Base-by-base conservation (phyloP, 1,140 invertebrate genomes). In the Varroa destructor region DNA sequence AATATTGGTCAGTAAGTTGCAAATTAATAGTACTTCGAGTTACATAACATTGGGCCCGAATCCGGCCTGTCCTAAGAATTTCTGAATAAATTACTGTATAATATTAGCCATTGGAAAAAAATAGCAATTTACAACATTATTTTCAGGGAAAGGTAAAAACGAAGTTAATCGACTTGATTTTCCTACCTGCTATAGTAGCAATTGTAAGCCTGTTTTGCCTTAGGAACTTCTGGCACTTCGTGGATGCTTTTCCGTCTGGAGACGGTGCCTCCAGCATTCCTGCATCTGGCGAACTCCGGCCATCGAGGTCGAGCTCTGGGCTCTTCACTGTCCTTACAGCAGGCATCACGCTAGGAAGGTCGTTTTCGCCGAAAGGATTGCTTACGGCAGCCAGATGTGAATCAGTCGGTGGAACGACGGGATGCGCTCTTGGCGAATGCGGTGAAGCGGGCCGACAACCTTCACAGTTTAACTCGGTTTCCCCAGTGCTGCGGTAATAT, bases 291-390 rank as follows among this genome's bases (percentile, higher is more conserved):
- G 46, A 46, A 37, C 61, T 67, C 10, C 61, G 40, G 10, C 61
- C 61, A 40, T 67, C 61, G 40, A 67, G 61, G 46, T 67, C 61
- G 61, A 67, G 61, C 40, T 67, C 61, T 2, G 61, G 61, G 40
- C 61, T 67, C 46, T 67, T 67, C 36, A 67, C 61, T 2, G 61
- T 40, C 46, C 40, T 67, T 2, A 67, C 61, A 8, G 46, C 46
- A 12, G 61, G 61, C 61, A 67, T 67, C 36, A 46, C 46, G 46
- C 46, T 8, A 51, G 46, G 46, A 8, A 51, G 14, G 14, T 67
- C 61, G 40, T 12, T 12, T 40, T 67, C 61, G 12, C 61, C 61
- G 61, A 67, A 67, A 14, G 61, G 61, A 40, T 67, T 67, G 40
- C 12, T 67, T 12, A 14, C 40, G 61, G 46, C 40, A 36, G 61